Evolutionary conservation across 2,113 vertebrate genomes (phyloP), one percentile per base, ranked within the genome.

Genomic region (Atractosteus spatula): DNA sequence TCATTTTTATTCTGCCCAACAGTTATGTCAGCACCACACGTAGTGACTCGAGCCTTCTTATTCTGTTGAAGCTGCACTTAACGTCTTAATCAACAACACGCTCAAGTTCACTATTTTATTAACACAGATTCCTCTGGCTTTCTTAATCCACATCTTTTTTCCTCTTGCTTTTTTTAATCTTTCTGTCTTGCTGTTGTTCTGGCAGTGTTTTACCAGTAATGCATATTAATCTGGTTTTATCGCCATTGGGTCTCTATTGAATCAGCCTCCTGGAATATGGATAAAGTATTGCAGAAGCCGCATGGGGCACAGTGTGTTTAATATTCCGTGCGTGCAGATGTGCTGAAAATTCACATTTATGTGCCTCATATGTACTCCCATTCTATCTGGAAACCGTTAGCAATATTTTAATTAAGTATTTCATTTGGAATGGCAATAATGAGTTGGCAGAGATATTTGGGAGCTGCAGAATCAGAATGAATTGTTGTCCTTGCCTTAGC

Each of bases 181-280:
- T 41, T 41, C 16, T 41, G 17, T 64, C 62, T 64, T 41, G 47
- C 81, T 81, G 81, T 81, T 85, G 81, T 81, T 73, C 84, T 86
- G 13, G 76, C 81, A 80, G 82, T 81, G 83, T 85, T 86, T 84
- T 78, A 82, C 83, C 80, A 85, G 81, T 84, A 86, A 82, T 85
- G 83, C 82, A 87, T 86, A 88, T 88, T 78, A 84, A 87, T 87
- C 83, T 82, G 71, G 81, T 80, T 88, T 88, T 86, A 87, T 87
- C 81, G 77, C 79, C 82, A 75, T 70, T 63, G 64, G 70, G 75
- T 80, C 76, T 78, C 81, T 54, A 71, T 74, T 79, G 82, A 84
- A 79, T 86, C 78, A 88, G 81, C 84, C 83, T 71, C 76, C 74
- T 82, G 80, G 86, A 87, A 87, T 86, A 85, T 83, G 82, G 84